Evolutionary conservation across 2,797 vertebrate genomes (phyloP), one percentile per base, ranked within the genome.

Genomic region (Cynodonichthys magdalenae): DNA sequence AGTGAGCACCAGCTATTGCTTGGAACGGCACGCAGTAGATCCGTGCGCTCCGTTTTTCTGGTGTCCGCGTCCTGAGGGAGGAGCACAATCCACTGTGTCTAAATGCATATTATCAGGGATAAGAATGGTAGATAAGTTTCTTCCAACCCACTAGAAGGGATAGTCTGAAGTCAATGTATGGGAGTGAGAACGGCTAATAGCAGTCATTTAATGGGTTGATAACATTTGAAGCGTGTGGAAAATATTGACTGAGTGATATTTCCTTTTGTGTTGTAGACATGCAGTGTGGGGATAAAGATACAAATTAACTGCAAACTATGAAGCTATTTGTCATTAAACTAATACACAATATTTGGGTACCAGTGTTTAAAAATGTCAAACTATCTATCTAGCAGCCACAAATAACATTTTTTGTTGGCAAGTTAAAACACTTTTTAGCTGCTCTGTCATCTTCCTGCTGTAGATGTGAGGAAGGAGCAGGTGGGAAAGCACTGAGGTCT

Each of bases 391-490:
- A 19, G 34, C 14, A 12, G 34, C 41, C 6, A 7, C 18, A 54
- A 39, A 19, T 15, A 15, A 8, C 4, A 18, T 12, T 6, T 39
- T 53, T 53, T 39, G 20, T 12, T 44, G 20, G 34, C 6, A 36
- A 42, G 39, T 42, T 6, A 55, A 55, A 55, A 41, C 53, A n/a
- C 15, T 27, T 44, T 31, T 44, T 29, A 42, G 39, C 39, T 41
- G 19, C 53, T 27, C 8, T 27, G 36, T 42, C 53, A 34, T 39
- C 14, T 29, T 57, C 41, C 54, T 57, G 41, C 24, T 56, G 54
- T 9, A 10, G 24, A 45, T 44, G 54, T 44, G 19, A 36, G 42
- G 9, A 27, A 45, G 54, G 15, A 29, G 24, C 27, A 31, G 42
- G 27, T 8, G 18, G 12, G 31, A 31, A 31, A 46, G 42, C 55